phyloP scores from a whole-genome alignment of 2,113 vertebrate species.

The Serinus canaria region DNA sequence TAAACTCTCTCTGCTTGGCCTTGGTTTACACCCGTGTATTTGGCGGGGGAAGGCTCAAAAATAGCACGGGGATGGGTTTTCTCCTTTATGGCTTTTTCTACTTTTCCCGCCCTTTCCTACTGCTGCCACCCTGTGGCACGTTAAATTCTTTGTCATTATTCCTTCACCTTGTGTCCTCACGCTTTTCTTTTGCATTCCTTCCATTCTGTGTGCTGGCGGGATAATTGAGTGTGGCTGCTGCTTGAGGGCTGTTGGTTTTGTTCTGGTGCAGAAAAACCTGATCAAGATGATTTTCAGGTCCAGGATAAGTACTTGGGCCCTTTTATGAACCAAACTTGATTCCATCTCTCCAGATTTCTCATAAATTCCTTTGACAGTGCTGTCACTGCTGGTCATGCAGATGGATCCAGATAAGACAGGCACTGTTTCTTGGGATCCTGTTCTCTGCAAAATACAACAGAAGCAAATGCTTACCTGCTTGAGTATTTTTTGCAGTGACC shows the following conservation, averaged over 20 bases:
- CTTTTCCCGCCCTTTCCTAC: neutral
- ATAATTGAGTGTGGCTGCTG: neutral
- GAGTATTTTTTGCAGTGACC: neutral
- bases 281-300: neutral
- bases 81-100: neutral
- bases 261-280: neutral
- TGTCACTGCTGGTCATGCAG: neutral
- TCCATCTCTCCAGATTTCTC: neutral
- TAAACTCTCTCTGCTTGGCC: neutral
- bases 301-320: neutral
- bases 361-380: neutral
- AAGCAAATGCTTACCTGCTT: neutral
- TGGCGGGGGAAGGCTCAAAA: neutral
- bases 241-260: neutral
- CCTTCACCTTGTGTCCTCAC: neutral
- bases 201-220: neutral
- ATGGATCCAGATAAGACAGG: neutral
- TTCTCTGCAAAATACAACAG: neutral
- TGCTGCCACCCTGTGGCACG: conserved; percentile 6
- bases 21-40: neutral
- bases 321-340: neutral
- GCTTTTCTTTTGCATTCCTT: neutral
- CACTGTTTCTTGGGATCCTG: neutral
- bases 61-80: neutral
- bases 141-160: neutral